phyloP scores from a whole-genome alignment of 2,888 invertebrate genomes.

The Eudemis profundana region DNA sequence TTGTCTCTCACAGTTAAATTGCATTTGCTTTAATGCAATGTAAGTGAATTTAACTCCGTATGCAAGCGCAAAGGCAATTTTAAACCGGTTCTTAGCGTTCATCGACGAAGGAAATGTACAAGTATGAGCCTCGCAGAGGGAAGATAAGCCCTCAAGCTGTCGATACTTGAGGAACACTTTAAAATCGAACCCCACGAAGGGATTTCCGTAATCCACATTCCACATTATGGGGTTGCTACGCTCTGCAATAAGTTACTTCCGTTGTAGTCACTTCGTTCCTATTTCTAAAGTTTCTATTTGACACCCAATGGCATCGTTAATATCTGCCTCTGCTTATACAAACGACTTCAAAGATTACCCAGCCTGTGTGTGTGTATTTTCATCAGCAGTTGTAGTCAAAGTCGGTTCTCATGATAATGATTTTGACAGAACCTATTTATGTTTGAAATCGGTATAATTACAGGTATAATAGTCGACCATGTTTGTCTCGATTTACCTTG shows the following conservation, averaged over 20 bases:
- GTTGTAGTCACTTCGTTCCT: no score
- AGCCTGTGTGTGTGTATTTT: no score
- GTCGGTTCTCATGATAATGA: no score
- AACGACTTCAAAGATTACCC: no score
- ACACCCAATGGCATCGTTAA: no score
- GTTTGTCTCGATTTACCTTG: no score
- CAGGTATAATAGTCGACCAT: no score
- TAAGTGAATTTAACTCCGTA: slow-evolving; percentile 20
- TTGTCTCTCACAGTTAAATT: slow-evolving; percentile 4
- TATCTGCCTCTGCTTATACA: no score
- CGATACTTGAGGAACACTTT: background rate
- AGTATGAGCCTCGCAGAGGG: background rate
- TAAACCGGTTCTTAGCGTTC: slow-evolving; percentile 17
- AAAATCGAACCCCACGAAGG: background rate
- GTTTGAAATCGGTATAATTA: no score
- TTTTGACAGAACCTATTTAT: no score
- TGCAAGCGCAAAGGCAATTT: slow-evolving; percentile 11
- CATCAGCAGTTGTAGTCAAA: no score
- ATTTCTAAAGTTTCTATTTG: no score
- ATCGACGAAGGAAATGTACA: slow-evolving; percentile 12
- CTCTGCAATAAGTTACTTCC: background rate
- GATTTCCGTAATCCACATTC: background rate
- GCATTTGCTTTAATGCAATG: slow-evolving; percentile 14
- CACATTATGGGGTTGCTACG: background rate
- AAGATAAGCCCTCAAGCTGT: background rate